Evolutionary conservation across 2,888 invertebrate species (phyloP).

Genomic region (Plemyria rubiginata): DNA sequence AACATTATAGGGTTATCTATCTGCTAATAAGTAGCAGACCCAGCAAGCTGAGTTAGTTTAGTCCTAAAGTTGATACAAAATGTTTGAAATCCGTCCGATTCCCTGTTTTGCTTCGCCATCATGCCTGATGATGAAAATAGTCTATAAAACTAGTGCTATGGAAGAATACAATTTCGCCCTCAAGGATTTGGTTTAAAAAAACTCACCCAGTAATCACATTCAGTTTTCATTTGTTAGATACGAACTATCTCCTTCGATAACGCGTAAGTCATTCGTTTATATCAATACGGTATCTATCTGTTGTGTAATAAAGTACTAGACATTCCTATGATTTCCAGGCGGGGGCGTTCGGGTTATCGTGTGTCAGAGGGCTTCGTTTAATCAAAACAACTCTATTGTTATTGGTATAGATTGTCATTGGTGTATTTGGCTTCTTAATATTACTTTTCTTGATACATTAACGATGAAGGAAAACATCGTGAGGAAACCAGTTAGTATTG

Average conservation of each 20-base stretch:
- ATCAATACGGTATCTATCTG: conserved; percentile 1
- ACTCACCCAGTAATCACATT: background rate
- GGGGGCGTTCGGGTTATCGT: conserved; percentile 36
- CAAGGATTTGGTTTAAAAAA: too few relatives aligned
- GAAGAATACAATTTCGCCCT: too few relatives aligned
- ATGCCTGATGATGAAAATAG: too few relatives aligned
- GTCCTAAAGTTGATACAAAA: too few relatives aligned
- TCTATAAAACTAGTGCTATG: too few relatives aligned
- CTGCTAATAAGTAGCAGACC: background rate
- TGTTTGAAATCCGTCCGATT: too few relatives aligned
- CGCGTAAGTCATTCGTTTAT: background rate
- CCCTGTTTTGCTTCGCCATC: too few relatives aligned
- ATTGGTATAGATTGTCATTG: conserved; percentile 15
- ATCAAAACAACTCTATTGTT: conserved; percentile 30
- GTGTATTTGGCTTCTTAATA: background rate
- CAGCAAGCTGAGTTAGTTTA: background rate
- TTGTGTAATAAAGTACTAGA: conserved; percentile 5
- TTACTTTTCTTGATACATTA: too few relatives aligned
- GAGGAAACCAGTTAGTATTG: too few relatives aligned
- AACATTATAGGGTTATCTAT: background rate
- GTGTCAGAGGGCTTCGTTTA: conserved; percentile 32
- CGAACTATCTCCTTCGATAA: background rate
- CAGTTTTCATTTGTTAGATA: background rate
- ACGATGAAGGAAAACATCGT: too few relatives aligned
- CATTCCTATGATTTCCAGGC: conserved; percentile 35